Conservation (phyloP, 2,113 vertebrate genomes). For the Thamnophis sirtalis region DNA sequence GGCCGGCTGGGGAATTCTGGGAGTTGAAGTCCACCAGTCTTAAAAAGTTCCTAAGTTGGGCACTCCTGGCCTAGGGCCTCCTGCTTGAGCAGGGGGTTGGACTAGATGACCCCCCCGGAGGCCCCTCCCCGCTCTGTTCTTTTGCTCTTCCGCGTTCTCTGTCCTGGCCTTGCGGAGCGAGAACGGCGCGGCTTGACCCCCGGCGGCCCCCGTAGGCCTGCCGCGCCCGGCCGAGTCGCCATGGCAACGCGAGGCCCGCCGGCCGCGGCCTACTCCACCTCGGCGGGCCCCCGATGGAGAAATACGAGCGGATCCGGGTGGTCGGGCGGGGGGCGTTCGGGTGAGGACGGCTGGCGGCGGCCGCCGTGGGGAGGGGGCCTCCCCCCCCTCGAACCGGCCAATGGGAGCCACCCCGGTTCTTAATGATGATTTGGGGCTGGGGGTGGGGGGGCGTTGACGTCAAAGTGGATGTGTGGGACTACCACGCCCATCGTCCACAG, state of each 20-base stretch:
- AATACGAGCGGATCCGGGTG: constrained; percentile 95
- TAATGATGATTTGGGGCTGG: no score
- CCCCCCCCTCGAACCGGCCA: neutral
- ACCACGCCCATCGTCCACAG: neutral
- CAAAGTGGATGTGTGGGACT: no score
- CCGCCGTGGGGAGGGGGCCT: neutral
- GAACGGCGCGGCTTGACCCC: neutral
- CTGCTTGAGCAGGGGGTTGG: no score
- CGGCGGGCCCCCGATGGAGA: constrained; percentile 77
- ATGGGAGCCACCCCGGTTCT: neutral
- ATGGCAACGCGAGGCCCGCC: constrained; percentile 62
- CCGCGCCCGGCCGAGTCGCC: constrained; percentile 66
- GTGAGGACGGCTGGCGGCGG: constrained; percentile 73
- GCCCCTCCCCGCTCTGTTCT: no score
- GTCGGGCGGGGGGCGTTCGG: constrained; percentile 96
- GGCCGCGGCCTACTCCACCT: constrained; percentile 22
- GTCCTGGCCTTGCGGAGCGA: neutral
- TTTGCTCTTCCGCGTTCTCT: neutral
- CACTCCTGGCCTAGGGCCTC: no score
- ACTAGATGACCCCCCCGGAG: no score
- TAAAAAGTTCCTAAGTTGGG: no score
- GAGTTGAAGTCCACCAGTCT: no score
- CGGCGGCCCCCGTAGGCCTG: constrained; percentile 42
- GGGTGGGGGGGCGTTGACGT: neutral
- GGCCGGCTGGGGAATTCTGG: no score